Conservation (phyloP, 2,888 invertebrate species). For the Elysia crispata region DNA sequence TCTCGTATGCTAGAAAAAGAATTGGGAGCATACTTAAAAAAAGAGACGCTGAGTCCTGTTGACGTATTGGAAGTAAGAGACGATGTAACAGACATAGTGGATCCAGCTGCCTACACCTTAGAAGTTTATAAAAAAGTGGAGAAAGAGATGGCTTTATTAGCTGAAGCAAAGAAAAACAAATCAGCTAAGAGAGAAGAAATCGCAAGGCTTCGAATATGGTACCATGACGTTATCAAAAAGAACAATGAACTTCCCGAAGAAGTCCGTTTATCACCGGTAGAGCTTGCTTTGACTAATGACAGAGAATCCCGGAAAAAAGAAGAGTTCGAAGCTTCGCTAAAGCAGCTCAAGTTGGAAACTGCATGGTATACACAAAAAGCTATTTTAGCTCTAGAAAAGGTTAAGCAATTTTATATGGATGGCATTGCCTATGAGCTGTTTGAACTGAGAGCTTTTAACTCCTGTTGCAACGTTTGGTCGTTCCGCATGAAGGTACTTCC, state of each 20-base stretch:
- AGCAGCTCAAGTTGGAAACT: constrained; percentile 16
- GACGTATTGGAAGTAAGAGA: neutral
- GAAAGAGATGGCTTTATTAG: constrained; percentile 43
- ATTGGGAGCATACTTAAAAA: neutral
- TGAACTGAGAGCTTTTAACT: constrained; percentile 38
- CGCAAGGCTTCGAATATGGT: constrained; percentile 31
- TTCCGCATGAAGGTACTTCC: constrained; percentile 35
- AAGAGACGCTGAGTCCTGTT: neutral
- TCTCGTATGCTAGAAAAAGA: neutral
- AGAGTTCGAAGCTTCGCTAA: neutral
- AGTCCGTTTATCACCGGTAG: constrained; percentile 19
- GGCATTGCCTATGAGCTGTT: constrained; percentile 24
- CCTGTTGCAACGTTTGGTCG: constrained; percentile 21
- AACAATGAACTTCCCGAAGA: constrained; percentile 44
- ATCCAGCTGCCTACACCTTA: constrained; percentile 36
- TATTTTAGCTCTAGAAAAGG: constrained; percentile 25
- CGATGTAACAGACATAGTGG: constrained; percentile 32
- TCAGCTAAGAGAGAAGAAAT: constrained; percentile 45
- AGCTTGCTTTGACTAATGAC: constrained; percentile 35
- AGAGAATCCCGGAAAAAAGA: neutral
- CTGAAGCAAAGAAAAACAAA: constrained; percentile 43
- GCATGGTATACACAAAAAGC: constrained; percentile 44
- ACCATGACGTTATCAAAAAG: constrained; percentile 32
- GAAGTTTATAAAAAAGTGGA: constrained; percentile 40
- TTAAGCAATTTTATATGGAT: constrained; percentile 32